A percentile compares a stretch with the other conserved stretches of the same genome.
Conservation (phyloP, 1,140 invertebrate species). For the Manduca sexta region DNA sequence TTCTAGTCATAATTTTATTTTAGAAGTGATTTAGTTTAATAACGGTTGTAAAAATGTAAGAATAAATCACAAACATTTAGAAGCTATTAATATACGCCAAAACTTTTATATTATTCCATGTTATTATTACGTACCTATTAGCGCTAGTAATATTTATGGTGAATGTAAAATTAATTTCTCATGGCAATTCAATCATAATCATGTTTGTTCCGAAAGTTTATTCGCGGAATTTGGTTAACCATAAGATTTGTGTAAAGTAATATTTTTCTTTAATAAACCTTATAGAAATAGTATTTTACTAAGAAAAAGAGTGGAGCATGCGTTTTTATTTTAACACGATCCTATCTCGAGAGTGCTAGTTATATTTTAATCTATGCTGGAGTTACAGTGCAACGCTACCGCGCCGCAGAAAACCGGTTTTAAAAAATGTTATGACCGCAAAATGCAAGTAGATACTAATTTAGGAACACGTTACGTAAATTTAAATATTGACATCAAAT, state of each 20-base stretch:
- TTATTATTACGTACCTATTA: no score
- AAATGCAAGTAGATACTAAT: slow-evolving; percentile 13
- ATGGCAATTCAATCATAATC: no score
- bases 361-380: slow-evolving; percentile 21
- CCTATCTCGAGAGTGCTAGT: background rate
- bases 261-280: no score
- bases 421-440: slow-evolving; percentile 18
- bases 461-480: slow-evolving; percentile 8
- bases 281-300: background rate
- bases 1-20: background rate
- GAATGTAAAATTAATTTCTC: no score
- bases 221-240: no score
- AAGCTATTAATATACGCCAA: no score
- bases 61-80: no score
- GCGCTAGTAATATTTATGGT: no score
- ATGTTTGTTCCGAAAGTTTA: no score
- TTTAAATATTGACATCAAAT: slow-evolving; percentile 2
- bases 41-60: background rate
- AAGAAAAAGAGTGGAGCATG: no score
- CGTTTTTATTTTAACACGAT: background rate
- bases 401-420: slow-evolving; percentile 29
- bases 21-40: background rate
- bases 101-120: no score
- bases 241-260: no score
- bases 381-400: slow-evolving; percentile 22